Evolutionary conservation across 2,888 invertebrate genomes (phyloP), one percentile per base, ranked within the genome.

Genomic region (Stomorhina lunata): DNA sequence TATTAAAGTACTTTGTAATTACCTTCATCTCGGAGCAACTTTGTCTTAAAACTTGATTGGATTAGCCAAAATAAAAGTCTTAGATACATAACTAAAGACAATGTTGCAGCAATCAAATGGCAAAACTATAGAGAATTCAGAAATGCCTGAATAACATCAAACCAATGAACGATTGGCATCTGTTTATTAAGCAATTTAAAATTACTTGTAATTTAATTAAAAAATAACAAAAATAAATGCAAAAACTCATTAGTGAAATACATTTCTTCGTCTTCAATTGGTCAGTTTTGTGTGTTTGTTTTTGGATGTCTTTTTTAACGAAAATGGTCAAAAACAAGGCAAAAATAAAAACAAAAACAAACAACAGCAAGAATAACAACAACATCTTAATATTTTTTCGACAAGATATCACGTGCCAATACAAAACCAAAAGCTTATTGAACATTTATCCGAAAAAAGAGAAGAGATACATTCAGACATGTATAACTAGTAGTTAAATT

Each of bases 391-490:
- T 83, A 73, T 72, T 59, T 59, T 65, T 75, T 71, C 57, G 71
- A 59, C 75, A 79, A 75, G 71, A 71, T 79, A 82, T 82, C 82
- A 82, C 82, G 82, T 82, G 82, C 82, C 82, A 79, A 63, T 55
- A n/a, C n/a, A 50, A 79, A 65, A 65, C 63, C 69, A 75, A 82
- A 82, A 75, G 71, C 69, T 79, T 75, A 82, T 71, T 82, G 82
- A 79, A 79, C 79, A 82, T 82, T 61, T 76, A 66, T 66, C 37
- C 29, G 61, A 69, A 78, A 73, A 63, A 40, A 65, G 40, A 12
- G 59, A 66, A 69, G 53, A 50, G 43, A 34, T 15, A 53, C n/a
- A 32, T 50, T 57, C 20, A 32, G 40, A 17, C n/a, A 20, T 61
- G 12, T 40, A 17, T 40, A 29, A 77, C 43, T 27, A 48, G 37